Percentiles rank a stretch among this genome's conserved stretches.
Evolutionary conservation across 2,797 vertebrate genomes (phyloP).

Genomic region (Takifugu rubripes): DNA sequence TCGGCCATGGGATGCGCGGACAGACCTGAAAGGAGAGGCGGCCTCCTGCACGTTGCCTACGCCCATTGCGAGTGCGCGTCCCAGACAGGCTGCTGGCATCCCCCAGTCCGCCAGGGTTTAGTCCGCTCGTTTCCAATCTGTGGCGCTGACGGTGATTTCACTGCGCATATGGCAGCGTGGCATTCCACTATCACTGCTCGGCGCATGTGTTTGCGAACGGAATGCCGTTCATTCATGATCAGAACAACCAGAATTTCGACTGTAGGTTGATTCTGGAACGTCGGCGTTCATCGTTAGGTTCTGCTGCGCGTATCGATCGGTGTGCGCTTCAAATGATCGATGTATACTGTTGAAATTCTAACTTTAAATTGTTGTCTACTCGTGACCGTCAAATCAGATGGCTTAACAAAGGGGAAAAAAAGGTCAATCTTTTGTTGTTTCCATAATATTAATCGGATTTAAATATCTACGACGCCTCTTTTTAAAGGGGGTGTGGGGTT

Average conservation of each 20-base stretch:
- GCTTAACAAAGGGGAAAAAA: slow-evolving; percentile 64
- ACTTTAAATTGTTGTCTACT: slow-evolving; percentile 40
- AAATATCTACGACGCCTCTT: slow-evolving; percentile 49
- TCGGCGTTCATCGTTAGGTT: not conserved
- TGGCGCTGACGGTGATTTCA: slow-evolving; percentile 42
- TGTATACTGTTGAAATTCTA: slow-evolving; percentile 14
- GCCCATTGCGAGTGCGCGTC: slow-evolving; percentile 67
- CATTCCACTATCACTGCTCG: slow-evolving; percentile 16
- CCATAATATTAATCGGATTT: slow-evolving; percentile 74
- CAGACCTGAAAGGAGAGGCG: slow-evolving; percentile 11
- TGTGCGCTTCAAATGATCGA: slow-evolving; percentile 26
- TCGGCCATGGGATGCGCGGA: slow-evolving; percentile 31
- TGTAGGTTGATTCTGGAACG: not conserved
- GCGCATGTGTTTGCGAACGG: slow-evolving; percentile 35
- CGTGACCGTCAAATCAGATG: slow-evolving; percentile 29
- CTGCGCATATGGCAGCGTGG: slow-evolving; percentile 48
- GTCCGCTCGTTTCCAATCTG: slow-evolving; percentile 32
- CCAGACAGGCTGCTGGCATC: slow-evolving; percentile 33
- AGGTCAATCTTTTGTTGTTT: slow-evolving; percentile 64
- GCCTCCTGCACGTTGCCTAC: slow-evolving; percentile 52
- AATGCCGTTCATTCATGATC: slow-evolving; percentile 4
- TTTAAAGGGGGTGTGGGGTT: slow-evolving; percentile 24
- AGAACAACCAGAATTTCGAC: not conserved
- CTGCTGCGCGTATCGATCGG: not conserved
- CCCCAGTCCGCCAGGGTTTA: slow-evolving; percentile 42